Base-by-base conservation (phyloP, 2,888 invertebrate species). In the Smittia sp. region DNA sequence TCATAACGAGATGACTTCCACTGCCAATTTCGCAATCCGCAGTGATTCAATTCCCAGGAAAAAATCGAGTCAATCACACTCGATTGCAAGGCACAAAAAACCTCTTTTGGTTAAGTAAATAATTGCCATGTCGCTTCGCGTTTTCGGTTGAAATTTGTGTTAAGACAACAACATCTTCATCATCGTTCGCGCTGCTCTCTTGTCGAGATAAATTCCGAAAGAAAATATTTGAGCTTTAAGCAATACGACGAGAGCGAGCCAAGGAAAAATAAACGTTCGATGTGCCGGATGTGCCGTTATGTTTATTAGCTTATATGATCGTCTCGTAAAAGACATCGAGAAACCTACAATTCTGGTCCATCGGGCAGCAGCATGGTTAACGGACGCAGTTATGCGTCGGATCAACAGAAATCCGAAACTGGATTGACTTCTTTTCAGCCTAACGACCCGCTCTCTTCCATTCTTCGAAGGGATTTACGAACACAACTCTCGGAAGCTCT, bases 241-340 rank as follows among this genome's bases (percentile, higher is more conserved):
- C 4, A 4, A 22, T 11, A 62, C 24, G 24, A 24, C 63, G 13
- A n/a, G n/a, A n/a, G 13, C 13, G 11, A 62, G 13, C 9, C 25
- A 13, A 11, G 25, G 13, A 25, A 63, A 63, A 63, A 63, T 63
- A 27, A 63, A 63, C 20, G 25, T 63, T 63, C 63, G 15, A 66
- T 66, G 15, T 58, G 72, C 62, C 72, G 72, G 72, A 72, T 72
- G 58, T 72, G 72, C 72, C 72, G 72, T 72, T 72, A 72, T 72
- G 72, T 72, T 72, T 72, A 72, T 72, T 38, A 72, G 52, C 54
- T 62, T 70, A 70, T 70, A 27, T 70, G 69, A 70, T 70, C 69
- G 52, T 27, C 69, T 70, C 22, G 69, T 70, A 32, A 32, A 27
- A 70, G 27, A 52, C 32, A 52, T 41, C 2, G 54, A 58, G n/a